A percentile compares a stretch with the other conserved stretches of the same genome.
phyloP scores from a whole-genome alignment of 2,113 vertebrate genomes.

The Anolis carolinensis region DNA sequence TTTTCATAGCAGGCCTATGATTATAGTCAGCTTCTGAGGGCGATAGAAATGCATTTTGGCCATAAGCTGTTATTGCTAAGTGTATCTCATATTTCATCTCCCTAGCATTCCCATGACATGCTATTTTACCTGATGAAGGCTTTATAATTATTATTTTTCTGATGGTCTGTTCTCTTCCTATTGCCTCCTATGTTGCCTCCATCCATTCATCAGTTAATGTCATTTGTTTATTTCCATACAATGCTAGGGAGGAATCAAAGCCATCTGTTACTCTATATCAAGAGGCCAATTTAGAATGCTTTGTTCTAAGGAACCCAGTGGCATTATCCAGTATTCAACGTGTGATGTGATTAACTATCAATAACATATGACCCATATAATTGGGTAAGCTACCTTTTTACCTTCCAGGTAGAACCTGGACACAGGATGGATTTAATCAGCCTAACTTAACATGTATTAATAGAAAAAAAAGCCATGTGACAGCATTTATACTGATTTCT shows the following conservation, averaged over 20 bases:
- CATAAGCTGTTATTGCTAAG: conserved; percentile 54
- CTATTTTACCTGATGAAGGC: conserved; percentile 37
- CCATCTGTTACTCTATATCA: conserved; percentile 49
- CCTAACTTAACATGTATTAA: conserved; percentile 8
- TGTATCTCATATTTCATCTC: conserved; percentile 37
- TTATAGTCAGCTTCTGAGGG: conserved; percentile 60
- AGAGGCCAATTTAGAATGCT: conserved; percentile 37
- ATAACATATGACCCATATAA: not conserved
- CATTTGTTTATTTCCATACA: conserved; percentile 44
- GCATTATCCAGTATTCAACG: conserved; percentile 41
- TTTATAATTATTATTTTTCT: conserved; percentile 44
- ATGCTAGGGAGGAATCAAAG: conserved; percentile 40
- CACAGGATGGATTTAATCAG: conserved; percentile 5
- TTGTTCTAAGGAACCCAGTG: conserved; percentile 50
- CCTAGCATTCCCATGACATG: conserved; percentile 50
- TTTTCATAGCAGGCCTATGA: not conserved
- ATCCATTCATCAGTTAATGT: conserved; percentile 53
- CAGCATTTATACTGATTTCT: conserved; percentile 43
- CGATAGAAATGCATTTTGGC: conserved; percentile 40
- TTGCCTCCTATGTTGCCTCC: conserved; percentile 39
- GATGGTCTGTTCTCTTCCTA: conserved; percentile 31
- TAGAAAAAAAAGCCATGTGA: not conserved
- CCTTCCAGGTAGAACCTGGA: conserved; percentile 25
- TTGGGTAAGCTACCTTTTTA: conserved; percentile 29
- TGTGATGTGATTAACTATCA: conserved; percentile 20